These are phyloP conservation scores for Tetranychus urticae DNA, from an alignment of 1,140 invertebrate genomes.

Conservation along the genomic window DNA sequence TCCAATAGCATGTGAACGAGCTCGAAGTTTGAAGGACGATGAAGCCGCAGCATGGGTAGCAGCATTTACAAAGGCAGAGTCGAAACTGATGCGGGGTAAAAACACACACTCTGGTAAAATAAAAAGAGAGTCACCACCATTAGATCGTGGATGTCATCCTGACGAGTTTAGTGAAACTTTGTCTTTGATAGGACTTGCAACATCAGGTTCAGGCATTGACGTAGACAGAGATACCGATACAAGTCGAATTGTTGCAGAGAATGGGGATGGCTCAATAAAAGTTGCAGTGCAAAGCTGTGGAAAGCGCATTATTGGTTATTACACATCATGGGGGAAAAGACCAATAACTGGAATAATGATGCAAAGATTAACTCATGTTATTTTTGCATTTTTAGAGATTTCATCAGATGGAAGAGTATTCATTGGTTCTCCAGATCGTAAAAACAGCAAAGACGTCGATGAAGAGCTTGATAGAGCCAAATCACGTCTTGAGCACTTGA, in stretches of 20 bases:
- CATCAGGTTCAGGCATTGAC: no score
- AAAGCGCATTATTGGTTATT: slow-evolving; percentile 14
- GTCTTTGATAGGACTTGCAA: no score
- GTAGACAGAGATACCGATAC: no score
- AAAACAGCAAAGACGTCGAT: neutral
- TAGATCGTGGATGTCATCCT: no score
- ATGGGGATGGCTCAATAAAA: neutral
- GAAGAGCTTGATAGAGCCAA: slow-evolving; percentile 1
- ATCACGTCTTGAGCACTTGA: slow-evolving; percentile 3
- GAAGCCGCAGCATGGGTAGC: no score
- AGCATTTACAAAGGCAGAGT: no score
- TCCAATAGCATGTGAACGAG: no score
- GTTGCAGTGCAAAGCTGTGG: neutral
- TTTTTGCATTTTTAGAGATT: slow-evolving; percentile 16
- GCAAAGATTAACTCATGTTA: slow-evolving; percentile 13
- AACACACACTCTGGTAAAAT: no score
- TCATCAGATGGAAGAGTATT: slow-evolving; percentile 11
- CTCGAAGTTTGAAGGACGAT: no score
- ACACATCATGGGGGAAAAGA: slow-evolving; percentile 15
- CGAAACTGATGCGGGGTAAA: no score
- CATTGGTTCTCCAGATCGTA: slow-evolving; percentile 4
- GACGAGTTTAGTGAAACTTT: no score
- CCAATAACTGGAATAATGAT: slow-evolving; percentile 13
- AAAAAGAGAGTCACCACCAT: neutral
- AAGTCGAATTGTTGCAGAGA: no score